phyloP scores from a whole-genome alignment of 1,140 invertebrate genomes.

The Hermetia illucens region DNA sequence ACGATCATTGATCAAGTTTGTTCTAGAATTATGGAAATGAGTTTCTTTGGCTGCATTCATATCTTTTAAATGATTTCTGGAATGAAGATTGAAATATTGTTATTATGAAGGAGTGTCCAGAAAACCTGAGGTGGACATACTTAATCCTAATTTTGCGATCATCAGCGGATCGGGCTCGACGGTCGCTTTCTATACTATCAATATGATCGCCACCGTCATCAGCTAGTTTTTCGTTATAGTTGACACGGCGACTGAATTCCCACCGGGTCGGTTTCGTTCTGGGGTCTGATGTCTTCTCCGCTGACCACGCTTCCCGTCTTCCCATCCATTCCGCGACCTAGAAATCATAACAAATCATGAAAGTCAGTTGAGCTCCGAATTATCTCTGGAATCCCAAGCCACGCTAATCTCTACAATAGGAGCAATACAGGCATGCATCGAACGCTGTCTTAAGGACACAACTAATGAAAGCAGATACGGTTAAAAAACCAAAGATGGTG shows the following conservation, averaged over 20 bases:
- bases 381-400: no score
- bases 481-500: no score
- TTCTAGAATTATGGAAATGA: slow-evolving; percentile 25
- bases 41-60: slow-evolving; percentile 22
- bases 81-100: background rate
- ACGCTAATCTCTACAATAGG: no score
- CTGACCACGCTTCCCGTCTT: slow-evolving; percentile 63
- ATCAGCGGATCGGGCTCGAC: slow-evolving; percentile 19
- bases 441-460: no score
- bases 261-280: slow-evolving; percentile 49
- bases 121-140: slow-evolving; percentile 9
- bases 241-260: slow-evolving; percentile 47
- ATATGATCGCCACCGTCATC: slow-evolving; percentile 3
- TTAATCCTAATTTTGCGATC: slow-evolving; percentile 24
- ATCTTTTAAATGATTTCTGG: slow-evolving; percentile 13
- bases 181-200: slow-evolving; percentile 4
- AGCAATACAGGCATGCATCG: no score
- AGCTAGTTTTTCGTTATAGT: slow-evolving; percentile 27
- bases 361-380: background rate
- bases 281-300: slow-evolving; percentile 43
- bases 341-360: no score
- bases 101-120: background rate
- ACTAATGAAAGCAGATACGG: no score
- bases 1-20: slow-evolving; percentile 36
- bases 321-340: slow-evolving; percentile 49